Evolutionary conservation across 2,888 invertebrate species (phyloP).

Genomic region (Alentia gelatinosa): DNA sequence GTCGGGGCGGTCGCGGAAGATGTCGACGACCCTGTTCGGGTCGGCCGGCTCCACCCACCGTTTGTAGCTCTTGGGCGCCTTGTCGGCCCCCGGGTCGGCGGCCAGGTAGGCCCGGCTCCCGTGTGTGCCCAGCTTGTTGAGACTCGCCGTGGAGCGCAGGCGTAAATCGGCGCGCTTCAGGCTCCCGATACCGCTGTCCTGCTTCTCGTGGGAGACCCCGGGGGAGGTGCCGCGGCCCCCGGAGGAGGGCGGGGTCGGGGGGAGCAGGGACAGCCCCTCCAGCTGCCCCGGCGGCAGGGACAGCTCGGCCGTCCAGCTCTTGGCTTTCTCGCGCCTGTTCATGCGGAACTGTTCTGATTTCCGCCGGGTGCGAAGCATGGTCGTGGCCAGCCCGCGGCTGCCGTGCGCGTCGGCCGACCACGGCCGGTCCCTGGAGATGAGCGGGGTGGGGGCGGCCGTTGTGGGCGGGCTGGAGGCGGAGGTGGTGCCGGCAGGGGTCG

Average conservation of each 20-base stretch:
- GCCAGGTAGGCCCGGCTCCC: background rate
- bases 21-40: slow-evolving; percentile 45
- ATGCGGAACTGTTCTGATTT: slow-evolving; percentile 21
- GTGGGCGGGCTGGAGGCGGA: background rate
- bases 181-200: slow-evolving; percentile 32
- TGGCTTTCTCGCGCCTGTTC: slow-evolving; percentile 31
- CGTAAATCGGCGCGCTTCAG: background rate
- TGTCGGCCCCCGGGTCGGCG: background rate
- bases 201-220: slow-evolving; percentile 19
- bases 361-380: background rate
- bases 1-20: background rate
- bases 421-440: background rate
- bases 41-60: slow-evolving; percentile 44
- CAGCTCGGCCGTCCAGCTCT: slow-evolving; percentile 40
- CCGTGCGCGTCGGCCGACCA: background rate
- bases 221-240: background rate
- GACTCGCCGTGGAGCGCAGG: background rate
- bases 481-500: background rate
- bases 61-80: background rate
- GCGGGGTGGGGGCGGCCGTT: background rate
- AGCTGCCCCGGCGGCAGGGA: background rate
- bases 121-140: background rate
- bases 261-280: background rate
- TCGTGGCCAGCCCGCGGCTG: background rate
- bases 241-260: background rate